Percentiles rank a stretch among this genome's conserved stretches.
Evolutionary conservation across 2,113 vertebrate species (phyloP).

Genomic region (Apteryx mantelli): DNA sequence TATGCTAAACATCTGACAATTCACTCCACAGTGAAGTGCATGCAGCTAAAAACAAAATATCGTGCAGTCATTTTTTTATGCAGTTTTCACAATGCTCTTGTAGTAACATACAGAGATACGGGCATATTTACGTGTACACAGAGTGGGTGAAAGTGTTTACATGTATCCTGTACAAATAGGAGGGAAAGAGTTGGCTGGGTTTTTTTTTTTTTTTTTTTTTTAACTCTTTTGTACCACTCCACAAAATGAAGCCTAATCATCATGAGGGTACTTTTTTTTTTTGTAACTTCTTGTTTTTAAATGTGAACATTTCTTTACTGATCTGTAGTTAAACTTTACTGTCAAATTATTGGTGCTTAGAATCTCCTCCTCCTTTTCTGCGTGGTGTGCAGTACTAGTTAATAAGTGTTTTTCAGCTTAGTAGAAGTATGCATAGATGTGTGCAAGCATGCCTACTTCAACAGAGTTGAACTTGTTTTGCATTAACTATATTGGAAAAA

Average conservation of each 20-base stretch:
- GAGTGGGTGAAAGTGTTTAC: neutral
- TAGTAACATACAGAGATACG: neutral
- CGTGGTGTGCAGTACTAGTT: neutral
- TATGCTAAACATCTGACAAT: neutral
- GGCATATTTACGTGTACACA: neutral
- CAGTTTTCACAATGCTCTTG: neutral
- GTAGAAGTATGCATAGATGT: neutral
- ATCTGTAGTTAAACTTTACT: neutral
- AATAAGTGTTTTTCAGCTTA: neutral
- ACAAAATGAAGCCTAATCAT: neutral
- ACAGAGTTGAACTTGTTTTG: neutral
- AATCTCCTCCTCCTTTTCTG: neutral
- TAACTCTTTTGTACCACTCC: neutral
- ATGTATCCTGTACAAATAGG: neutral
- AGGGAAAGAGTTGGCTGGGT: neutral
- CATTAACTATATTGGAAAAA: neutral
- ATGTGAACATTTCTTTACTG: neutral
- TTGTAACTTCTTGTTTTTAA: neutral
- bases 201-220: neutral
- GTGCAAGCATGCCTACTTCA: neutral
- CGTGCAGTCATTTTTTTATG: neutral
- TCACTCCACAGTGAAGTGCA: neutral
- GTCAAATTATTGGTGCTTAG: neutral
- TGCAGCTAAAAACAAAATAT: neutral
- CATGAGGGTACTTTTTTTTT: fast-evolving